Evolutionary conservation across 64 coral and sea anemone species (phyloP).

Genomic region (Acropora yongei): DNA sequence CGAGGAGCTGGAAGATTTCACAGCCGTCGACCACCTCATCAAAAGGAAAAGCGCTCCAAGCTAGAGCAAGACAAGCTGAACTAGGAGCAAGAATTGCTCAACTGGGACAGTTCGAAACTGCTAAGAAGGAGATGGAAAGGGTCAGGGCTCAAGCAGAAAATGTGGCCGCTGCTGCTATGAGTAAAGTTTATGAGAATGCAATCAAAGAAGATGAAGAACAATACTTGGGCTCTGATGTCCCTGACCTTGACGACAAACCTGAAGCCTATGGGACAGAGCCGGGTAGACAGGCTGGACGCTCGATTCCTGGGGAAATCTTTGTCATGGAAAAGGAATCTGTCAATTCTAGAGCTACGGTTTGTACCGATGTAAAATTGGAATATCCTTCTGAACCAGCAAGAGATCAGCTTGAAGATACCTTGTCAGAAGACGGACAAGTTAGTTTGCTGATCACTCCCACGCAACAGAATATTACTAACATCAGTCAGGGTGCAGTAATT

Average conservation of each 20-base stretch:
- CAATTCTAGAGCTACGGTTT: too few species aligned
- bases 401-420: too few species aligned
- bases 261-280: background rate
- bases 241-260: background rate
- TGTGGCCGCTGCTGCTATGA: slow-evolving; percentile 3
- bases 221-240: slow-evolving; percentile 34
- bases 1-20: slow-evolving; percentile 5
- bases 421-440: too few species aligned
- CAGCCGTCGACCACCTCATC: slow-evolving; percentile 47
- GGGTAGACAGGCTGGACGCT: too few species aligned
- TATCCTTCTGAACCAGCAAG: too few species aligned
- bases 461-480: too few species aligned
- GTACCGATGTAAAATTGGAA: too few species aligned
- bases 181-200: slow-evolving; percentile 32
- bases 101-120: slow-evolving; percentile 8
- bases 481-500: too few species aligned
- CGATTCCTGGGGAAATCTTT: background rate
- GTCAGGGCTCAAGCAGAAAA: background rate
- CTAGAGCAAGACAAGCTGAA: slow-evolving; percentile 37
- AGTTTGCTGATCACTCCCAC: too few species aligned
- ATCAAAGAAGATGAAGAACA: slow-evolving; percentile 20
- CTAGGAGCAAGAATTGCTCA: background rate
- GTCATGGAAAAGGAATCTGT: too few species aligned
- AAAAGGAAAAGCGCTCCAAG: slow-evolving; percentile 31
- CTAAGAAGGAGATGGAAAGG: slow-evolving; percentile 1